Conservation (phyloP, 2,888 invertebrate genomes). For the Clunio marinus region DNA sequence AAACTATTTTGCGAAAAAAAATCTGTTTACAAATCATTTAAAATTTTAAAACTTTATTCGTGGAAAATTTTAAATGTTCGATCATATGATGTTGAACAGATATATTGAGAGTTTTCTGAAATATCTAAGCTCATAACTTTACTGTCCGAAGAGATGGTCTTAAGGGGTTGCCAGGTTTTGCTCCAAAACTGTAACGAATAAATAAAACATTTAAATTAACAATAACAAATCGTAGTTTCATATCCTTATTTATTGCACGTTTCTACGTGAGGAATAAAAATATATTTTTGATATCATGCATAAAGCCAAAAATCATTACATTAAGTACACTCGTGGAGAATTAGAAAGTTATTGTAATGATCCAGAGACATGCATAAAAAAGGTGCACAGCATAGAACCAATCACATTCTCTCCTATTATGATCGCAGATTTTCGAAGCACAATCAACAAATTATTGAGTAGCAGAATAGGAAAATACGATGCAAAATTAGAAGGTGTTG, state of each 20-base stretch:
- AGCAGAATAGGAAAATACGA: conserved; percentile 55
- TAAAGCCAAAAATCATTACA: conserved; percentile 42
- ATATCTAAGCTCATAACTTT: conserved; percentile 95
- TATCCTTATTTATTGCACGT: background rate
- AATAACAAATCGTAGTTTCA: background rate
- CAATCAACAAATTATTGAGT: conserved; percentile 49
- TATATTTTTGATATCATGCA: conserved; percentile 14
- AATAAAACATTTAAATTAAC: conserved; percentile 17
- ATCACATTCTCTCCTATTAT: conserved; percentile 56
- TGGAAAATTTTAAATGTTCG: conserved; percentile 86
- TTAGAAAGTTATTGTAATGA: conserved; percentile 53
- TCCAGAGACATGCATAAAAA: conserved; percentile 53
- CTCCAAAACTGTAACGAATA: conserved; percentile 70
- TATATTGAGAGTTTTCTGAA: conserved; percentile 82
- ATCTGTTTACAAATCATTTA: conserved; percentile 62
- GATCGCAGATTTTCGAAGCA: conserved; percentile 52
- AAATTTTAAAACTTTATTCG: conserved; percentile 11
- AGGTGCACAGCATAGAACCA: conserved; percentile 52
- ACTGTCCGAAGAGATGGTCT: conserved; percentile 90
- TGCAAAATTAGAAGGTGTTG: conserved; percentile 55
- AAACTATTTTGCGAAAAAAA: too few species aligned
- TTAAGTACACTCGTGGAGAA: conserved; percentile 51
- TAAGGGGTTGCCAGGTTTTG: conserved; percentile 95
- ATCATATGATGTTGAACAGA: conserved; percentile 92
- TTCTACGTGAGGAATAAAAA: background rate